Conservation (phyloP, 2,113 vertebrate species). For the Campylomormyrus numenius region DNA sequence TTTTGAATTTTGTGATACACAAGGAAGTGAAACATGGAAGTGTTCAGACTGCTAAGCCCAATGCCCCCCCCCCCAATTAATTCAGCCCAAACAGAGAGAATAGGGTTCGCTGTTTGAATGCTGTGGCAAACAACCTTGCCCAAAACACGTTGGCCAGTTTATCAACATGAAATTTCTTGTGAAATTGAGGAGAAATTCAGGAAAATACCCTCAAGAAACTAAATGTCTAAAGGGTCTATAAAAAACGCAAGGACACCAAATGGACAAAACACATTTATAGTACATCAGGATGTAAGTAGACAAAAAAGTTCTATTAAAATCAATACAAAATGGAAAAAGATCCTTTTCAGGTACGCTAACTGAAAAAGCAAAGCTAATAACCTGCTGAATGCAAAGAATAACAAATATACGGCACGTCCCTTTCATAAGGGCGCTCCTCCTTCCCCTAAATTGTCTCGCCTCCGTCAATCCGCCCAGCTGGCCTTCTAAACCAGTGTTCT, state of each 20-base stretch:
- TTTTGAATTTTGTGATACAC: neutral
- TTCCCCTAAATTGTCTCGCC: neutral
- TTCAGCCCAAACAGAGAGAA: neutral
- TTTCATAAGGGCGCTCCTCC: too few relatives aligned
- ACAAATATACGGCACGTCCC: too few relatives aligned
- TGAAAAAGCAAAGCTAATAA: too few relatives aligned
- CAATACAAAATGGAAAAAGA: neutral
- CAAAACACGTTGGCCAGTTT: neutral
- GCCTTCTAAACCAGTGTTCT: neutral
- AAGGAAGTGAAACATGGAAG: neutral
- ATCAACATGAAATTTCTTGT: neutral
- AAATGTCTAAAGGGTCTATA: neutral
- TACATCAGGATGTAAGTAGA: neutral
- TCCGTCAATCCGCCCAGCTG: neutral
- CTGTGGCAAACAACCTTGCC: neutral
- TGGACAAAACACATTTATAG: neutral
- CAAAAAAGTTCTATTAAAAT: neutral
- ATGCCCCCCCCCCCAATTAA: neutral
- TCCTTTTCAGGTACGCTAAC: neutral
- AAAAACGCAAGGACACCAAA: neutral
- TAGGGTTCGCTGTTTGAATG: neutral
- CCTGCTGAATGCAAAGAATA: too few relatives aligned
- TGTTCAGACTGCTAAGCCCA: neutral
- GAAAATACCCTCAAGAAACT: neutral
- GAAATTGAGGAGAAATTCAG: neutral